Evolutionary conservation across 1,140 invertebrate genomes (phyloP), one percentile per base, ranked within the genome.

Genomic region (Scaptomyza graminum): DNA sequence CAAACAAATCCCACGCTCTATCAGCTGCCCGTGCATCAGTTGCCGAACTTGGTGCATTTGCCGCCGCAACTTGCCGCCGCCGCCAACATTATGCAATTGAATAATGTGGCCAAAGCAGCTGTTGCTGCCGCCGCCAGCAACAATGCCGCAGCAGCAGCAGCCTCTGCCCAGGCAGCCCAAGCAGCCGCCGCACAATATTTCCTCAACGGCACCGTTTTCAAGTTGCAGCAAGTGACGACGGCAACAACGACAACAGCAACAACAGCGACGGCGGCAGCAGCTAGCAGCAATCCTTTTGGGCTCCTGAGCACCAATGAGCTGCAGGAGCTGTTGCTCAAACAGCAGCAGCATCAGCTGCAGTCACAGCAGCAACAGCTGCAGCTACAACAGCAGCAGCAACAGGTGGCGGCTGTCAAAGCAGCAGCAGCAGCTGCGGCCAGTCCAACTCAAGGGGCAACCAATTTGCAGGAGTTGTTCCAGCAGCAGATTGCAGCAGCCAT

Each of bases 1-100:
- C 67, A 72, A 9, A 18, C 76, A 3, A 82, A 76, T 71, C 73
- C 83, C 0, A 90, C 91, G 44, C 67, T 92, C 5, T 92, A 87
- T 59, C 91, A 92, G 66, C 56, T 92, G 69, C 91, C 90, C 3
- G 82, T 91, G 5, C 89, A 41, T 41, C 37, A 91, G 46, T 56
- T 92, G 63, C 90, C 91, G 0, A 92, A 92, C 76, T 74, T 92
- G 79, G 90, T 92, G 69, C 91, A 92, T 66, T 46, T 92, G 68
- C 91, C 91, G 47, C 90, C 90, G 12, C 76, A 92, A 47, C 61
- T 92, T 18, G 85, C 91, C 15, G 87, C 90, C 50, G 88, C 85
- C 18, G 78, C 84, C 57, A 91, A 91, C 64, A 90, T 91, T 5
- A 88, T 91, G 90, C 90, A 90, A 51, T 60, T 91, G 28, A 90